These are phyloP conservation scores for Oncopeltus fasciatus DNA, from an alignment of 1,140 invertebrate species.

Conservation along the genomic window DNA sequence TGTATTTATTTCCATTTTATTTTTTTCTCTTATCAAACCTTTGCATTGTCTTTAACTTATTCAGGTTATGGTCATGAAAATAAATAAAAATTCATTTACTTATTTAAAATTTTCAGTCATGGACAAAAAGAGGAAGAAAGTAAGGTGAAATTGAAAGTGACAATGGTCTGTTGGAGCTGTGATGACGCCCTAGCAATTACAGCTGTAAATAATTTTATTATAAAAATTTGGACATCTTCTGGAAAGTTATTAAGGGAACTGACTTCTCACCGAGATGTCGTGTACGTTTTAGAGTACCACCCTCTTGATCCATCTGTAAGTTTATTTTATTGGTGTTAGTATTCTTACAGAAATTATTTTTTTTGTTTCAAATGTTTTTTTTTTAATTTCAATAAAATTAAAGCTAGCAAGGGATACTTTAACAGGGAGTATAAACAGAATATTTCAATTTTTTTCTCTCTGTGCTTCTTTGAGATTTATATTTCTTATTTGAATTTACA, in stretches of 20 bases:
- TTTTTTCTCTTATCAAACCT: no score
- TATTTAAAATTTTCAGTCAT: no score
- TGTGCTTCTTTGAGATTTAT: no score
- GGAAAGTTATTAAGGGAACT: conserved; percentile 52
- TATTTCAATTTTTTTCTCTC: not conserved
- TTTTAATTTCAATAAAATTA: no score
- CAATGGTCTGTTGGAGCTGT: conserved; percentile 89
- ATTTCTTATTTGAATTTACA: no score
- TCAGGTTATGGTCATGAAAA: no score
- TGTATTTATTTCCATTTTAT: no score
- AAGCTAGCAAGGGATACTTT: no score
- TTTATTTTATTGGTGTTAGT: not conserved
- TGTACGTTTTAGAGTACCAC: conserved; percentile 87
- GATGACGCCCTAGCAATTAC: conserved; percentile 81
- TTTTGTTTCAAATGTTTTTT: not conserved
- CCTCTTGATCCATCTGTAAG: conserved; percentile 58
- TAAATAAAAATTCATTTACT: no score
- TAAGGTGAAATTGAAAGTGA: conserved; percentile 63
- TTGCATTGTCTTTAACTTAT: no score
- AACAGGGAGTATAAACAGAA: no score
- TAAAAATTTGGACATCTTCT: conserved; percentile 81
- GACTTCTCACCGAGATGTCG: conserved; percentile 78
- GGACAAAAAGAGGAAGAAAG: conserved; percentile 35
- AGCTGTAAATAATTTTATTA: conserved; percentile 61
- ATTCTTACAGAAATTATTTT: not conserved